phyloP scores from a whole-genome alignment of 2,113 vertebrate genomes.

The Desmodus rotundus region DNA sequence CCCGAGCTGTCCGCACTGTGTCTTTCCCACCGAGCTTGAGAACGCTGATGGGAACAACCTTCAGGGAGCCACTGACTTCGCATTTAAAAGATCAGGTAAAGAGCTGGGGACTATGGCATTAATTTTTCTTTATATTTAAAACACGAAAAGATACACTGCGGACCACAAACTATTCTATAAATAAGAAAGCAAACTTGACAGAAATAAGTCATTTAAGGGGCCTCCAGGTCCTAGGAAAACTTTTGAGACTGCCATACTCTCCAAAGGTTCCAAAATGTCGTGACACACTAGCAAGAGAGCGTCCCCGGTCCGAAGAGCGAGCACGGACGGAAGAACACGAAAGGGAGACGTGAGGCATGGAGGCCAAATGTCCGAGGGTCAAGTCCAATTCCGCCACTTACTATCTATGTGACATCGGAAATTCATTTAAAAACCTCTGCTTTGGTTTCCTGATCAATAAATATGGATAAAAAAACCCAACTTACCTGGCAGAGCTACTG shows the following conservation, averaged over 20 bases:
- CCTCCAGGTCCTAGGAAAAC: neutral
- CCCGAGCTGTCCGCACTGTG: neutral
- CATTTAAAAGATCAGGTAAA: conserved; percentile 12
- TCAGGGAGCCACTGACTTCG: neutral
- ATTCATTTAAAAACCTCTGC: neutral
- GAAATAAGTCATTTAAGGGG: neutral
- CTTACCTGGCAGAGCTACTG: neutral
- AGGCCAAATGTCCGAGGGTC: neutral
- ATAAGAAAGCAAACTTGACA: conserved; percentile 15
- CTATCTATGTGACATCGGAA: neutral
- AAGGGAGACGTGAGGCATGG: neutral
- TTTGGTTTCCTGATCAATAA: conserved; percentile 9
- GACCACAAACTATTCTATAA: neutral
- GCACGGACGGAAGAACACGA: neutral
- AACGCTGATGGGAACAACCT: neutral
- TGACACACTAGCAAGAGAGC: neutral
- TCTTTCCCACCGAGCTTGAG: neutral
- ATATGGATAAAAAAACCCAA: neutral
- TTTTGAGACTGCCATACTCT: neutral
- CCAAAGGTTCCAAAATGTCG: neutral
- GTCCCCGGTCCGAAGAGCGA: neutral
- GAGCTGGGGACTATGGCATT: neutral
- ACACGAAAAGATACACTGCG: neutral
- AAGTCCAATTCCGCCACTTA: neutral
- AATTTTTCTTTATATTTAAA: conserved; percentile 42